A percentile compares a stretch with the other conserved stretches of the same genome.
These are phyloP conservation scores for Sarcophaga subvicina DNA, from an alignment of 2,888 invertebrate species.

Conservation along the genomic window DNA sequence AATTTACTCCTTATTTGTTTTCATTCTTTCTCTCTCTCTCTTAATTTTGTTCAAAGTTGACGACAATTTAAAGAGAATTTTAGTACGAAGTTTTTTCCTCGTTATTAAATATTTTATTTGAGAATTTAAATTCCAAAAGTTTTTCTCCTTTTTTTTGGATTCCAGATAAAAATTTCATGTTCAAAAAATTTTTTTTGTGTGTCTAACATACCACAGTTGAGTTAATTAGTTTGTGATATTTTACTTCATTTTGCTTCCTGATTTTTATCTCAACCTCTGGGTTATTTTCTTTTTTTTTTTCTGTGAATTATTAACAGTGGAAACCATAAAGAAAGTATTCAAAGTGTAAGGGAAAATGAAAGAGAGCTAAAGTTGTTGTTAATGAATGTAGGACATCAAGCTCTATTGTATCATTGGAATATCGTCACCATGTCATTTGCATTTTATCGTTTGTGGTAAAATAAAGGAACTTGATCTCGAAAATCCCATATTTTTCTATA, in stretches of 20 bases:
- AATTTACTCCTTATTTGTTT: conserved; percentile 32
- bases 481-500: too few relatives aligned
- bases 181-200: background rate
- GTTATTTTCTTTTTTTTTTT: background rate
- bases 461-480: too few relatives aligned
- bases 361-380: too few relatives aligned
- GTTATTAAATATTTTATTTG: too few relatives aligned
- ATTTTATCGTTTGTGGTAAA: too few relatives aligned
- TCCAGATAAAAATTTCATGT: background rate
- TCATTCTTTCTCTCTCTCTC: conserved; percentile 29
- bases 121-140: background rate
- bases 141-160: background rate
- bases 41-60: conserved; percentile 3
- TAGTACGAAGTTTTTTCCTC: background rate
- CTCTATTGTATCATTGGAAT: too few relatives aligned
- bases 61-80: conserved; percentile 1
- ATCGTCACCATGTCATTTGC: too few relatives aligned
- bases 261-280: background rate
- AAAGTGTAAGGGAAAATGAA: background rate
- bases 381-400: too few relatives aligned
- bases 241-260: background rate
- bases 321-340: background rate
- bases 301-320: background rate
- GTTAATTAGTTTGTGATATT: conserved; percentile 39
- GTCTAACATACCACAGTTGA: conserved; percentile 20